Evolutionary conservation across 2,797 vertebrate genomes (phyloP).

Genomic region (Enteromius treurensis): DNA sequence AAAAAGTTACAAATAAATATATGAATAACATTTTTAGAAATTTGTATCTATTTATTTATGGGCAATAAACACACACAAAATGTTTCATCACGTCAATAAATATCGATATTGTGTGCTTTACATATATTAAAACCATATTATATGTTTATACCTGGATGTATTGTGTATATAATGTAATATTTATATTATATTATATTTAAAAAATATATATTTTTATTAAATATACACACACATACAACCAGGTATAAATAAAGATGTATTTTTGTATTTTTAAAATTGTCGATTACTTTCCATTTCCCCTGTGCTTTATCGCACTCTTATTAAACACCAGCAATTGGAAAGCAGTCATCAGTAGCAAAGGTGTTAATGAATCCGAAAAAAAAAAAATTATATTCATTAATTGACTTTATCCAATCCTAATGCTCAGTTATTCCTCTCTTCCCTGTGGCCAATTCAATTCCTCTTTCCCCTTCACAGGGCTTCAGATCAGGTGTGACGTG

Average conservation of each 20-base stretch:
- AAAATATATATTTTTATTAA: no score
- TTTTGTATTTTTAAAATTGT: not conserved
- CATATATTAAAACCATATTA: no score
- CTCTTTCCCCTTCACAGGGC: conserved; percentile 63
- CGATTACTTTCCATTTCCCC: conserved; percentile 22
- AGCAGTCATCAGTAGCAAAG: conserved; percentile 41
- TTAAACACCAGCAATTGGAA: conserved; percentile 53
- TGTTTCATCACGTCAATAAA: no score
- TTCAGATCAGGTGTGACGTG: conserved; percentile 62
- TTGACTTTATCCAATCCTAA: conserved; percentile 20
- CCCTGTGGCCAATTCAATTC: not conserved
- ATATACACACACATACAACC: no score
- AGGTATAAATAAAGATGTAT: no score
- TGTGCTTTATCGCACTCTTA: conserved; percentile 15
- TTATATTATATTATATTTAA: no score
- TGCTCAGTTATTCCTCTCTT: conserved; percentile 10
- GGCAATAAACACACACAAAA: not conserved
- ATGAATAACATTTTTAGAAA: no score
- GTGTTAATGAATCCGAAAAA: conserved; percentile 43
- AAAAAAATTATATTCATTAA: conserved; percentile 24
- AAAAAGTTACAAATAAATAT: not conserved
- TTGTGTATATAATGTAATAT: no score
- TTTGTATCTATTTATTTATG: not conserved
- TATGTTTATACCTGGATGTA: no score
- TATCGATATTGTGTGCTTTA: no score